Evolutionary conservation across 2,113 vertebrate genomes (phyloP).

Genomic region (Albula glossodonta): DNA sequence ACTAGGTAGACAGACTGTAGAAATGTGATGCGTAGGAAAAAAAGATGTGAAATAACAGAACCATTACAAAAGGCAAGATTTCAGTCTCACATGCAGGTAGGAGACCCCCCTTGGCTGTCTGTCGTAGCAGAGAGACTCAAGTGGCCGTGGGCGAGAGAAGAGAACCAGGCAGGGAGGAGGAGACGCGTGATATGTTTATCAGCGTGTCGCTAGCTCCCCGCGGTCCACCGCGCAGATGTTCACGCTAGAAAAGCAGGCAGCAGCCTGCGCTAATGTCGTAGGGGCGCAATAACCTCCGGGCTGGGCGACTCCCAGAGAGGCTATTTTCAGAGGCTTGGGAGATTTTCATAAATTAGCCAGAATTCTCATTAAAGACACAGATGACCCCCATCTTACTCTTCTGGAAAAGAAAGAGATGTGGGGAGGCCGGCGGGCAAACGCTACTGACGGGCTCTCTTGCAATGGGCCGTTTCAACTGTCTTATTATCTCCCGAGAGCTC

Average conservation of each 20-base stretch:
- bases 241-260: slow-evolving; percentile 7
- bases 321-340: neutral
- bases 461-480: neutral
- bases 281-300: neutral
- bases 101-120: neutral
- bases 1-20: neutral
- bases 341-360: neutral
- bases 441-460: neutral
- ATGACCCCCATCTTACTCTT: neutral
- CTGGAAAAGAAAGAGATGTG: neutral
- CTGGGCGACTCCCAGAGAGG: neutral
- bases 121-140: neutral
- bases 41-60: slow-evolving; percentile 42
- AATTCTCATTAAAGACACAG: slow-evolving; percentile 17
- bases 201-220: slow-evolving; percentile 4
- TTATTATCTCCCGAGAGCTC: neutral
- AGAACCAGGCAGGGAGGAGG: slow-evolving; percentile 20
- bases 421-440: too few species aligned
- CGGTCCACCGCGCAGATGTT: neutral
- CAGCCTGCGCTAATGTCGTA: slow-evolving; percentile 1
- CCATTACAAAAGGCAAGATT: slow-evolving; percentile 38
- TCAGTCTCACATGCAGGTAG: slow-evolving; percentile 7
- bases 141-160: neutral
- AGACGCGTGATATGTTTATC: slow-evolving; percentile 18
- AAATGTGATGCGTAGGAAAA: neutral